Evolutionary conservation across 2,888 invertebrate genomes (phyloP), one percentile per base, ranked within the genome.

Genomic region (Ichneumoninae sp.): DNA sequence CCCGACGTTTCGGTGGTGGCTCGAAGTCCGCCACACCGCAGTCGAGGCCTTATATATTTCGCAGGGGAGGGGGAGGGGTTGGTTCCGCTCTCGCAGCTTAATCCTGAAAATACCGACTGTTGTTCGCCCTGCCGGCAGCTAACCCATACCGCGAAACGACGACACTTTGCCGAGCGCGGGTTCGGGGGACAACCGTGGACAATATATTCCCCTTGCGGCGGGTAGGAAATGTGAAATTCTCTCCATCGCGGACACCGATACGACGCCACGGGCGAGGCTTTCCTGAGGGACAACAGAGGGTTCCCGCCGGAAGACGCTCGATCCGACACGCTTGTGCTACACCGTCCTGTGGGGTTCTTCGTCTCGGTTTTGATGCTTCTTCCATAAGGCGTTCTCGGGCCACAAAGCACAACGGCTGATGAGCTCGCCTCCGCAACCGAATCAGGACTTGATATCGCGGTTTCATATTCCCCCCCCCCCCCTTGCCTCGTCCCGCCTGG

Each of bases 191-290:
- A 54, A 81, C 65, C 76, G 70, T 76, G 65, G 76, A 76, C 76
- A 81, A 76, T 76, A 71, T 76, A 70, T 71, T 65, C 68, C 16
- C 40, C 69, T 54, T 26, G 8, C 44, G 68, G 73, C 36, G 60
- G 68, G 70, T 81, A 50, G 75, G 75, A 75, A 81, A 81, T 75
- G 75, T 81, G 81, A 81, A 81, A 81, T 81, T 65, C 71, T 69
- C 50, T 63, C 16, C 26, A n/a, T 16, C 70, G 16, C 40, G 60
- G 52, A 81, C 74, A 30, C 63, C n/a, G 30, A 30, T 57, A 63
- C n/a, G 33, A 63, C 22, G 22, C 57, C 10, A 22, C 22, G 10
- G 57, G 26, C 26, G 33, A 63, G 30, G 7, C 63, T 33, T 33
- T 30, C 16, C 16, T 63, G 63, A 30, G 30, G 30, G 63, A 63